phyloP scores from a whole-genome alignment of 2,888 invertebrate species.

The Tigriopus californicus region DNA sequence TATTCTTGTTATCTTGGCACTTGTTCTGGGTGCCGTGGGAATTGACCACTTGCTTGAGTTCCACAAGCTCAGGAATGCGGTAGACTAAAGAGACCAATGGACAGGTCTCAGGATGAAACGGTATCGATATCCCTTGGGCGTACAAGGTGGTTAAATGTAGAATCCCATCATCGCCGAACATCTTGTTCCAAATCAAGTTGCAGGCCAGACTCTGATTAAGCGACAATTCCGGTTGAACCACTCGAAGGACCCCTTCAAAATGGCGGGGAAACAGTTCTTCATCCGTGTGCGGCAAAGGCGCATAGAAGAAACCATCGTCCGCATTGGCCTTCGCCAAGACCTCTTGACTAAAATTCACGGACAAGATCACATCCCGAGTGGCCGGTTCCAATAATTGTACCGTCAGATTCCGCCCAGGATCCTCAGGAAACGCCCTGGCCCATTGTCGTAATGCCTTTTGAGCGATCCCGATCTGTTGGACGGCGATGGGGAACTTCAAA shows the following conservation, averaged over 20 bases:
- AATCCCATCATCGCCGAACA: slow-evolving; percentile 6
- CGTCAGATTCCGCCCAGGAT: too few relatives aligned
- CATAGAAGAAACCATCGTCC: too few relatives aligned
- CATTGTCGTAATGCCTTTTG: not conserved
- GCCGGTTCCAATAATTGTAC: too few relatives aligned
- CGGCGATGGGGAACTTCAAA: slow-evolving; percentile 1
- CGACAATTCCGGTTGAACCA: too few relatives aligned
- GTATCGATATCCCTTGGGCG: not conserved
- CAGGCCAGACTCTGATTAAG: not conserved
- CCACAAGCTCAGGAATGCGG: not conserved
- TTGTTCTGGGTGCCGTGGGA: not conserved
- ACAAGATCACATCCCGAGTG: too few relatives aligned
- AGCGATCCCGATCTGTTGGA: not conserved
- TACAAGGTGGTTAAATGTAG: not conserved
- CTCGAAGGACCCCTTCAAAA: too few relatives aligned
- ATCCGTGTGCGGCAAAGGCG: too few relatives aligned
- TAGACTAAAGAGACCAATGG: not conserved
- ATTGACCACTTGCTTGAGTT: not conserved
- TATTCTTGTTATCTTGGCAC: slow-evolving; percentile 2
- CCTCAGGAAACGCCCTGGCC: too few relatives aligned
- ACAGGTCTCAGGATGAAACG: not conserved
- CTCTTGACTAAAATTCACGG: too few relatives aligned
- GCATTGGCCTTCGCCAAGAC: too few relatives aligned
- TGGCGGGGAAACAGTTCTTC: too few relatives aligned
- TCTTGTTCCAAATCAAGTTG: slow-evolving; percentile 2